Evolutionary conservation across 2,113 vertebrate species (phyloP).

Genomic region (Suncus etruscus): DNA sequence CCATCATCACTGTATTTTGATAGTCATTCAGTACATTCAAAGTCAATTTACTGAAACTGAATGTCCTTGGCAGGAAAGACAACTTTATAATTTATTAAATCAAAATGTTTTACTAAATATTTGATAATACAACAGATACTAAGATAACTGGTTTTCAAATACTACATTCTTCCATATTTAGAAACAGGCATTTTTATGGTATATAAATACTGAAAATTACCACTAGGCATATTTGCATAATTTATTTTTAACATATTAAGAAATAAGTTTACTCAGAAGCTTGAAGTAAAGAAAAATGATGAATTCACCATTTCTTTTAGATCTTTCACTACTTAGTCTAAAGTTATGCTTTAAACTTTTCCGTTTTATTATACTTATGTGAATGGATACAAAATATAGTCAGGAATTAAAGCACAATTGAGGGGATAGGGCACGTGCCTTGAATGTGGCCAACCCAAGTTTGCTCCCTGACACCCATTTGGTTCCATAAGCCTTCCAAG

Average conservation of each 20-base stretch:
- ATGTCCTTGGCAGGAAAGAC: conserved; percentile 47
- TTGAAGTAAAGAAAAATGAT: conserved; percentile 29
- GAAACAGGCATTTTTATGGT: conserved; percentile 5
- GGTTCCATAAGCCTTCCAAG: too few relatives aligned
- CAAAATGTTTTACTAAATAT: conserved; percentile 50
- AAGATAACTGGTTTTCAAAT: background rate
- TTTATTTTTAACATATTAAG: conserved; percentile 18
- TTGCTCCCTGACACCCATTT: too few relatives aligned
- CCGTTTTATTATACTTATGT: conserved; percentile 48
- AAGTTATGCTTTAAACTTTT: conserved; percentile 34
- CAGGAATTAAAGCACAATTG: background rate
- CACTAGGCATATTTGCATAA: conserved; percentile 40
- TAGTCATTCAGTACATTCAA: conserved; percentile 64
- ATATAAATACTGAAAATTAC: conserved; percentile 49
- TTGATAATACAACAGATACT: conserved; percentile 29
- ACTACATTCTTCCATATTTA: conserved; percentile 21
- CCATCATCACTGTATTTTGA: conserved; percentile 56
- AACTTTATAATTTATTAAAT: conserved; percentile 36
- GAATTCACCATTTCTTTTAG: conserved; percentile 16
- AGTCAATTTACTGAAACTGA: conserved; percentile 56
- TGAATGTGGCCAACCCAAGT: too few relatives aligned
- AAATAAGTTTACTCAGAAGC: conserved; percentile 8
- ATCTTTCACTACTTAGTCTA: conserved; percentile 29
- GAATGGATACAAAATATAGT: conserved; percentile 56
- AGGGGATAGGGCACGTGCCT: conserved; percentile 1